Conservation (phyloP, 2,888 invertebrate species). For the Dichetophora obliterata region DNA sequence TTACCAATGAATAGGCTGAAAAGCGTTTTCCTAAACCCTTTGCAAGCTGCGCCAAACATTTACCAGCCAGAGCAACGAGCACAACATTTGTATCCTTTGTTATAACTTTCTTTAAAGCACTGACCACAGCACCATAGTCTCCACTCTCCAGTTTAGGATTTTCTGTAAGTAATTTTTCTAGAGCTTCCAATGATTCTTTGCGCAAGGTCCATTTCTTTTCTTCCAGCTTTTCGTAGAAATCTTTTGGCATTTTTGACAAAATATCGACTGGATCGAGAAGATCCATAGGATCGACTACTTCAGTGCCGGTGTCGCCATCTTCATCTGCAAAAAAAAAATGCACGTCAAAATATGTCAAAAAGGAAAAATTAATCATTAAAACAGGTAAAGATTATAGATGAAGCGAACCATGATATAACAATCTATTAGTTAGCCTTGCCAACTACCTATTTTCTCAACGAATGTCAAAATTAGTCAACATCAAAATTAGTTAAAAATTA, state of each 20-base stretch:
- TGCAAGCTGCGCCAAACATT: conserved; percentile 86
- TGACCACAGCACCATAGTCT: conserved; percentile 91
- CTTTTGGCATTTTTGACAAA: conserved; percentile 91
- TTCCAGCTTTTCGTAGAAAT: conserved; percentile 94
- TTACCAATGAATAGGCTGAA: conserved; percentile 80
- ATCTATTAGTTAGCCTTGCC: no score
- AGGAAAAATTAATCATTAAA: no score
- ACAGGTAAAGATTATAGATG: no score
- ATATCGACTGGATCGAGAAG: conserved; percentile 93
- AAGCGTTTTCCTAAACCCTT: conserved; percentile 90
- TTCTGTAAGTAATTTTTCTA: conserved; percentile 81
- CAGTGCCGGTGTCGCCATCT: conserved; percentile 69
- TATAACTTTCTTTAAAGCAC: conserved; percentile 89
- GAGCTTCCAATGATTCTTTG: conserved; percentile 88
- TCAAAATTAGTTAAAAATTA: no score
- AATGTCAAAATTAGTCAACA: no score
- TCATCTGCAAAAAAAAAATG: conserved; percentile 67
- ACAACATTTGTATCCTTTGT: conserved; percentile 96
- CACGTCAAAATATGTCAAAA: no score
- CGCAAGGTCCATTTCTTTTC: conserved; percentile 98
- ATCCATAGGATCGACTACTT: conserved; percentile 90
- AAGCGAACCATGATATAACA: no score
- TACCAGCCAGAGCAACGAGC: conserved; percentile 87
- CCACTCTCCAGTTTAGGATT: conserved; percentile 90
- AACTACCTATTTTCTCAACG: no score